A percentile compares a stretch with the other conserved stretches of the same genome.
Conservation (phyloP, 2,113 vertebrate species). For the Brienomyrus brachyistius region DNA sequence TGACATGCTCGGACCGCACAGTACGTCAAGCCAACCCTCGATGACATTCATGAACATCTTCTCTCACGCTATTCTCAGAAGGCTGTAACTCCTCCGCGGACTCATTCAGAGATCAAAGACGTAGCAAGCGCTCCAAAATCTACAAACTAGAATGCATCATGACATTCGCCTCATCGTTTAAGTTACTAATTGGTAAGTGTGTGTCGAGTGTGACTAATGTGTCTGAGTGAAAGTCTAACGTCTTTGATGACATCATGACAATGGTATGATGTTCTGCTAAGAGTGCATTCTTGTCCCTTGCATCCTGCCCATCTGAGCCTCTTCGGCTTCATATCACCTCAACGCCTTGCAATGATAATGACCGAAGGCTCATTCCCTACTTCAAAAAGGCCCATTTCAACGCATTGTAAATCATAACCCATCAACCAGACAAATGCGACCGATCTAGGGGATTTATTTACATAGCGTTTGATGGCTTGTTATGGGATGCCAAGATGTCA, state of each 20-base stretch:
- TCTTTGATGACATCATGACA: background rate
- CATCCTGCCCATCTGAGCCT: background rate
- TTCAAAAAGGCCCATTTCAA: background rate
- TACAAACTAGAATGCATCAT: background rate
- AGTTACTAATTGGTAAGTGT: slow-evolving; percentile 1
- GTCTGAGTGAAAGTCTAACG: background rate
- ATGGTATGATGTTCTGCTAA: background rate
- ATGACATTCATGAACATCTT: slow-evolving; percentile 18
- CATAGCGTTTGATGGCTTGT: background rate
- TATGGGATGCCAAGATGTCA: background rate
- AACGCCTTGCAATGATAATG: background rate
- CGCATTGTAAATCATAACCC: background rate
- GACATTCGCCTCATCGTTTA: background rate
- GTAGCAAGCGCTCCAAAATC: background rate
- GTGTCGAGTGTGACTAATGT: background rate
- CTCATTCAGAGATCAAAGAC: slow-evolving; percentile 15
- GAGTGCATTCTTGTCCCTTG: background rate
- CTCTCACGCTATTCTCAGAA: background rate
- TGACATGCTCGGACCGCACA: background rate
- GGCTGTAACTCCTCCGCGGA: background rate
- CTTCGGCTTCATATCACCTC: background rate
- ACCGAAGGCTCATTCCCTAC: background rate
- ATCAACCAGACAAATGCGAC: background rate
- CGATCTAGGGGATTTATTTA: background rate
- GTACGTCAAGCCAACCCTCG: background rate